Evolutionary conservation across 2,113 vertebrate genomes (phyloP), one percentile per base, ranked within the genome.

Genomic region (Xiphorhynchus elegans): DNA sequence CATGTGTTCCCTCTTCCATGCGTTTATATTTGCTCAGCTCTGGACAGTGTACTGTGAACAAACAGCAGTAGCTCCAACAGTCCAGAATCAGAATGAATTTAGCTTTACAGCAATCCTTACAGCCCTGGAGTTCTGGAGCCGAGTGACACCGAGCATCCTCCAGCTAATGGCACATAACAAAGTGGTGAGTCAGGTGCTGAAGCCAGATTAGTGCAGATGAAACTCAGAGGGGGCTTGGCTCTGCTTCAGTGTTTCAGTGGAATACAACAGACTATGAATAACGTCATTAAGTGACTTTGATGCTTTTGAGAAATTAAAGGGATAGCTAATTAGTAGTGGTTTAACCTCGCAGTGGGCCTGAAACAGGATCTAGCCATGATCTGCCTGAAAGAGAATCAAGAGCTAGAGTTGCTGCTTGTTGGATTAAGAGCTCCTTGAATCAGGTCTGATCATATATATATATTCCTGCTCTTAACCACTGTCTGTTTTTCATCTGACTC

Each of bases 41-140:
- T 99, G 99, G 99, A 99, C 99, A 16, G 99, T 99, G 50, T 99
- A 99, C 79, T 99, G 99, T n/a, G 99, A 99, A 90, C 99, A 99
- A 97, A 99, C 98, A 8, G 99, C 99, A 4, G 98, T 99, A 35
- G 97, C 98, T 24, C 98, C 99, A 0, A 98, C 98, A 7, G 95
- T 99, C 70, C 99, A 99, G 89, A 99, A 99, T 97, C 99, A 99
- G 97, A 99, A 98, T 0, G 99, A 99, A 84, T 99, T 99, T 96
- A 99, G 99, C 70, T 99, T 99, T 95, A 98, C 98, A 2, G 99
- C 99, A 25, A 99, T 99, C 78, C 98, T 99, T 60, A 99, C 99
- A 1, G 99, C 99, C 17, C 97, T 99, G 59, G 99, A 99, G 96
- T 99, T 99, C 96, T 99, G 99, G 99, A 99, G 99, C 97, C 96